Evolutionary conservation across 23 tunicate genomes (phyloP).

Genomic region (Aplidium turbinatum): DNA sequence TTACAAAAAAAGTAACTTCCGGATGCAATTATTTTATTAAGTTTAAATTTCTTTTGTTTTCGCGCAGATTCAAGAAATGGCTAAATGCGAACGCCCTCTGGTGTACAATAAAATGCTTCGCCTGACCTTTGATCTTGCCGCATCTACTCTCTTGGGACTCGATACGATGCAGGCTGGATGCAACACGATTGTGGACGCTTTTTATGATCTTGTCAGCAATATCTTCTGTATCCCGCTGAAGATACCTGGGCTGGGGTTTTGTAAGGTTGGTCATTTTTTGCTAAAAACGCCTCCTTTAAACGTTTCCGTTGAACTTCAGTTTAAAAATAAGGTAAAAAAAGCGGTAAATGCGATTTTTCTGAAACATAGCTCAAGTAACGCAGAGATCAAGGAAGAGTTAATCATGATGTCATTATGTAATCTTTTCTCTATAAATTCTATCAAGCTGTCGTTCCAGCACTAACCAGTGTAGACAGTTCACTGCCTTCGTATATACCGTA

Average conservation of each 20-base stretch:
- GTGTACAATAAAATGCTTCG: conserved; percentile 53
- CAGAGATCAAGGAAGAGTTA: too few species aligned
- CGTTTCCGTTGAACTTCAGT: too few species aligned
- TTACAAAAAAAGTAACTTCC: not conserved
- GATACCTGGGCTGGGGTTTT: conserved; percentile 67
- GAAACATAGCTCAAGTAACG: too few species aligned
- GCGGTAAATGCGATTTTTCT: too few species aligned
- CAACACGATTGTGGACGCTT: conserved; percentile 16
- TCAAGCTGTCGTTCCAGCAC: too few species aligned
- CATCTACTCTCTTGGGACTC: conserved; percentile 55
- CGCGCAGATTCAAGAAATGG: conserved; percentile 27
- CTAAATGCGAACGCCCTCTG: conserved; percentile 38
- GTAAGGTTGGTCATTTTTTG: conserved; percentile 76
- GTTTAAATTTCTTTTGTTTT: not conserved
- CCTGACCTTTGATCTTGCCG: conserved; percentile 63
- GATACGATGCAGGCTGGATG: conserved; percentile 8
- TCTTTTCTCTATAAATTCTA: too few species aligned
- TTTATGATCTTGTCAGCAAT: conserved; percentile 67
- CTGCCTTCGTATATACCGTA: too few species aligned
- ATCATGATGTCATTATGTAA: too few species aligned
- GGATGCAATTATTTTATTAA: not conserved
- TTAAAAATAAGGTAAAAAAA: too few species aligned
- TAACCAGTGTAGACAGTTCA: too few species aligned
- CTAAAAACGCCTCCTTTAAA: too few species aligned
- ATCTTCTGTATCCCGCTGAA: conserved; percentile 64